Percentiles rank a stretch among this genome's conserved stretches.
phyloP scores from a whole-genome alignment of 1,140 invertebrate genomes.

The Lepidotrigona ventralis region DNA sequence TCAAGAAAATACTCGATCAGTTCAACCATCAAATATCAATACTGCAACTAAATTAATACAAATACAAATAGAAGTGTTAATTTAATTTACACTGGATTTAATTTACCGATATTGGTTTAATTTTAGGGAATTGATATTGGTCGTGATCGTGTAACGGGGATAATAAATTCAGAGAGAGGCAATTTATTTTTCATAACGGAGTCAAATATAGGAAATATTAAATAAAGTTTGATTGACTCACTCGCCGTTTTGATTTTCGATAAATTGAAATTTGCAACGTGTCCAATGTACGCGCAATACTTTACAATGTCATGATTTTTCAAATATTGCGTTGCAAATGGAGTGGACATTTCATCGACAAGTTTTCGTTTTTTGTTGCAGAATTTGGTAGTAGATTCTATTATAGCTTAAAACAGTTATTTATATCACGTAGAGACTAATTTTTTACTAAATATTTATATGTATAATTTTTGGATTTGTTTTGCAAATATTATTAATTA shows the following conservation, averaged over 20 bases:
- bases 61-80: background rate
- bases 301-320: background rate
- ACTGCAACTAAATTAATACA: too few relatives aligned
- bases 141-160: background rate
- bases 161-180: background rate
- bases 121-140: background rate
- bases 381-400: background rate
- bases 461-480: too few relatives aligned
- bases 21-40: too few relatives aligned
- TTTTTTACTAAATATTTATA: too few relatives aligned
- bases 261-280: background rate
- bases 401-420: too few relatives aligned
- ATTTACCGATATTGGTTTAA: background rate
- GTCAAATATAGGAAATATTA: background rate
- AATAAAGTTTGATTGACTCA: background rate
- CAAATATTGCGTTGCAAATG: fast-evolving
- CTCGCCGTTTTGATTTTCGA: background rate
- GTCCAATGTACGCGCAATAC: background rate
- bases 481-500: too few relatives aligned
- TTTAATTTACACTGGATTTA: background rate
- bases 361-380: background rate
- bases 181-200: background rate
- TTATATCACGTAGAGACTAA: too few relatives aligned
- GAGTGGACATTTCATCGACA: background rate
- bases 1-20: background rate